Conservation (phyloP, 2,113 vertebrate genomes). For the Silurus asotus region DNA sequence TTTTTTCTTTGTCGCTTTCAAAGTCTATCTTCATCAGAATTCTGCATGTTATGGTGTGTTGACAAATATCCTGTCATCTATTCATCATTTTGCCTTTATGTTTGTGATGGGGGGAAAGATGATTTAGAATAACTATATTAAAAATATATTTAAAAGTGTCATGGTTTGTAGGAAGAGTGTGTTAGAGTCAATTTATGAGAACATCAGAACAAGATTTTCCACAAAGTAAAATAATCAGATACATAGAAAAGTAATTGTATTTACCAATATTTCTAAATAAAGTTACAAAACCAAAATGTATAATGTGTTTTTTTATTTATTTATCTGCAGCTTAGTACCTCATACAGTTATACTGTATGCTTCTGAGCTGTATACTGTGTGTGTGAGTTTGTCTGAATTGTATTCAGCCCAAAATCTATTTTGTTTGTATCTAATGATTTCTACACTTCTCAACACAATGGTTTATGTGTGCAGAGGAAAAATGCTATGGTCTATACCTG, state of each 20-base stretch:
- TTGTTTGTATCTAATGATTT: neutral
- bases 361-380: neutral
- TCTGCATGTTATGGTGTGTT: conserved; percentile 54
- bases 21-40: conserved; percentile 43
- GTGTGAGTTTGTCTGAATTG: conserved; percentile 6
- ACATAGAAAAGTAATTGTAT: conserved; percentile 53
- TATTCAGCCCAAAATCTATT: neutral
- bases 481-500: neutral
- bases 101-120: conserved; percentile 58
- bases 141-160: conserved; percentile 63
- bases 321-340: neutral
- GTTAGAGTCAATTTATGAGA: conserved; percentile 52
- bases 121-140: conserved; percentile 60
- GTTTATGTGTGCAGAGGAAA: neutral
- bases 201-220: conserved; percentile 48
- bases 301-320: conserved; percentile 9
- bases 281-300: conserved; percentile 60
- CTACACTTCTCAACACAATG: neutral
- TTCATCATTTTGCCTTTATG: conserved; percentile 65
- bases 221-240: conserved; percentile 47
- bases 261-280: conserved; percentile 77
- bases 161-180: conserved; percentile 54
- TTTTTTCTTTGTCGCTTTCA: conserved; percentile 48
- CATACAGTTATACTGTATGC: neutral
- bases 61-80: conserved; percentile 50